phyloP scores from a whole-genome alignment of 2,113 vertebrate species.

The Tragelaphus scriptus region DNA sequence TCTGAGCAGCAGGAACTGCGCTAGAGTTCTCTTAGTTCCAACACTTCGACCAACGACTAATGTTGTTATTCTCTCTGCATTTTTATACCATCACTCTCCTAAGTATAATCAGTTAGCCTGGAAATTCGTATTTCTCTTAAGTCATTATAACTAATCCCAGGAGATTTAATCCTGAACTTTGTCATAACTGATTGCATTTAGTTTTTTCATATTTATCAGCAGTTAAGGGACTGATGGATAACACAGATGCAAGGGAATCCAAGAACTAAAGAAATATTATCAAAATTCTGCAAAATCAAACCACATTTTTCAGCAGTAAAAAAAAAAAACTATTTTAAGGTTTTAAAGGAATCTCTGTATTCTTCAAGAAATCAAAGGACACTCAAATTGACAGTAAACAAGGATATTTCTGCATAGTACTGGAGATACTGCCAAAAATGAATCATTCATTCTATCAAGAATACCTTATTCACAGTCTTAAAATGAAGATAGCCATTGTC shows the following conservation, averaged over 20 bases:
- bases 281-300: not conserved
- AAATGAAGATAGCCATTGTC: not conserved
- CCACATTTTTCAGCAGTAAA: not conserved
- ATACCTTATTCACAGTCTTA: not conserved
- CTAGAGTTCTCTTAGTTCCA: not conserved
- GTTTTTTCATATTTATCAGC: not conserved
- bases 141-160: not conserved
- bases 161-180: not conserved
- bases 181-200: not conserved
- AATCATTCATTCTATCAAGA: rapidly evolving
- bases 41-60: not conserved
- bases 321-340: not conserved
- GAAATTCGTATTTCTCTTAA: not conserved
- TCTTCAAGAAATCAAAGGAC: not conserved
- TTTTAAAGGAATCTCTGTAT: not conserved
- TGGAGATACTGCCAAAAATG: not conserved
- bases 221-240: not conserved
- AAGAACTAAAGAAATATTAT: not conserved
- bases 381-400: not conserved
- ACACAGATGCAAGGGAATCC: not conserved
- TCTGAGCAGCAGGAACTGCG: not conserved
- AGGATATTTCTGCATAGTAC: not conserved
- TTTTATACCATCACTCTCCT: not conserved
- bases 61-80: not conserved
- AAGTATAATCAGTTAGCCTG: not conserved